A percentile compares a stretch with the other conserved stretches of the same genome.
phyloP scores from a whole-genome alignment of 2,113 vertebrate genomes.

The Heloderma charlesbogerti region DNA sequence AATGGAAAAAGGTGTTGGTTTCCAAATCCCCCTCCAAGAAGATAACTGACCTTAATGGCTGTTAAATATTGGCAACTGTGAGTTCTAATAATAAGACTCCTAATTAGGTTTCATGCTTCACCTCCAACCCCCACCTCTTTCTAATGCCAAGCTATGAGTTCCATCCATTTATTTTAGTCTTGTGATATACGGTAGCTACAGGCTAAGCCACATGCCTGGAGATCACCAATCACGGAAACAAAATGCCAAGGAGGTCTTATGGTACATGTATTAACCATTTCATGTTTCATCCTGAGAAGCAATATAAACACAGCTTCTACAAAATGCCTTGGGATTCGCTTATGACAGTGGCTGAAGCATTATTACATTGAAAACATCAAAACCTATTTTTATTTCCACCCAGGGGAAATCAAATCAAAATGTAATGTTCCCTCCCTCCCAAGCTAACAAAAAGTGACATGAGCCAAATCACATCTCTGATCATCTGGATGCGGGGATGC shows the following conservation, averaged over 20 bases:
- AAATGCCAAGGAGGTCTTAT: constrained; percentile 10
- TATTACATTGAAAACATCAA: constrained; percentile 17
- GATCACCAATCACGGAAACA: background rate
- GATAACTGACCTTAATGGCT: background rate
- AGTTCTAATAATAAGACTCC: background rate
- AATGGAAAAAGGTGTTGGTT: background rate
- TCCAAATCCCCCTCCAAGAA: background rate
- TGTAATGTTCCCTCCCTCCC: background rate
- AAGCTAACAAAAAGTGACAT: constrained; percentile 1
- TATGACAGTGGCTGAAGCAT: constrained; percentile 8
- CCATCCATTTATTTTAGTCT: constrained; percentile 3
- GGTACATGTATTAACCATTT: constrained; percentile 19
- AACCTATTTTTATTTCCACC: constrained; percentile 16
- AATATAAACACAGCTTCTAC: constrained; percentile 24
- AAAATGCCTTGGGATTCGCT: constrained; percentile 18
- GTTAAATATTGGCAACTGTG: constrained; percentile 5
- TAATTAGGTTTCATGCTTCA: background rate
- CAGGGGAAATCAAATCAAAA: constrained; percentile 41
- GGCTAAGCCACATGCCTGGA: background rate
- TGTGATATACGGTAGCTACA: background rate
- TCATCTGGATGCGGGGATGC: background rate
- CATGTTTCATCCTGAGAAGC: background rate
- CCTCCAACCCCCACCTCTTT: background rate
- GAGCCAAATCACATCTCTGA: background rate
- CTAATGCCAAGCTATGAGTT: background rate